Percentiles rank a stretch among this genome's conserved stretches.
Conservation (phyloP, 2,888 invertebrate genomes). For the Volucella inanis region DNA sequence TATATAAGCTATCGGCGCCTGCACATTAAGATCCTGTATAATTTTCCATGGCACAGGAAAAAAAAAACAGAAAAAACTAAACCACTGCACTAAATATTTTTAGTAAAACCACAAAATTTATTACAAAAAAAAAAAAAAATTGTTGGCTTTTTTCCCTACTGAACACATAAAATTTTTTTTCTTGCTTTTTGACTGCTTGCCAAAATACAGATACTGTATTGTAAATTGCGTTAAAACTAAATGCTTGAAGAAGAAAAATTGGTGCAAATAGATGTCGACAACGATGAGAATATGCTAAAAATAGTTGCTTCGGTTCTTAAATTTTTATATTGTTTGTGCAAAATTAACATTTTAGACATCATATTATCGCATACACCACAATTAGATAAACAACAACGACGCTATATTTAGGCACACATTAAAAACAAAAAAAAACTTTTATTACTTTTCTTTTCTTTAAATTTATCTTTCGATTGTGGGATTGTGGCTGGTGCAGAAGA, state of each 20-base stretch:
- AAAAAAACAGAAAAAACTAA: too few relatives aligned
- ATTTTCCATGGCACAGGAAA: conserved; percentile 16
- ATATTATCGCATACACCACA: conserved; percentile 1
- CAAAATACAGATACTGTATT: conserved; percentile 22
- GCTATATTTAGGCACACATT: conserved; percentile 14
- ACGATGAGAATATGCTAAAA: conserved; percentile 31
- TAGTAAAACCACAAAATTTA: not conserved
- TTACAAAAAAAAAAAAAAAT: conserved; percentile 4
- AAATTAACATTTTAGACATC: conserved; percentile 4
- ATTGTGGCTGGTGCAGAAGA: too few relatives aligned
- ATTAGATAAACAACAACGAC: conserved; percentile 4
- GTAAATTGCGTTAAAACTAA: conserved; percentile 24
- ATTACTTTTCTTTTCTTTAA: not conserved
- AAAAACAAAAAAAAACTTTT: not conserved
- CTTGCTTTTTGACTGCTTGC: conserved; percentile 41
- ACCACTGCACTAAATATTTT: not conserved
- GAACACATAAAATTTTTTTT: conserved; percentile 32
- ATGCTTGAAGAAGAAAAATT: not conserved
- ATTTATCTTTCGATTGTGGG: not conserved
- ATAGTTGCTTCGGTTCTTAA: conserved; percentile 24
- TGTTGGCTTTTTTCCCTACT: conserved; percentile 9
- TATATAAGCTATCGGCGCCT: not conserved
- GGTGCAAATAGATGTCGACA: conserved; percentile 9
- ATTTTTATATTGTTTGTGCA: conserved; percentile 12
- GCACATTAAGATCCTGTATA: conserved; percentile 21